These are phyloP conservation scores for Cliona cf. orientalis DNA, from an alignment of 37 sponge, comb jelly and placozoan species.

Conservation along the genomic window DNA sequence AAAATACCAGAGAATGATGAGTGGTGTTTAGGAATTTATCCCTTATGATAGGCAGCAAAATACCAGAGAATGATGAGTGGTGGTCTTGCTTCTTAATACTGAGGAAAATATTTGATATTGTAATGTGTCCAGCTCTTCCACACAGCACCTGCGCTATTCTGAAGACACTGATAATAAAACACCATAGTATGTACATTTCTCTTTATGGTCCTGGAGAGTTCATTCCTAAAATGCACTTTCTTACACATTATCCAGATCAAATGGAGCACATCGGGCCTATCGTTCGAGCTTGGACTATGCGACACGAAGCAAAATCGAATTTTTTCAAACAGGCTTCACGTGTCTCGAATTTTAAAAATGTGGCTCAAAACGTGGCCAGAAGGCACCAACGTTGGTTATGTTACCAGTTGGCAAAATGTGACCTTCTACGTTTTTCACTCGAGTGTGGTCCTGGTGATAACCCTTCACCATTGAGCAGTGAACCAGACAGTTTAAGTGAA, in stretches of 20 bases:
- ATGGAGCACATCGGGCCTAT: slow-evolving; percentile 20
- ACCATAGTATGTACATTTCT: slow-evolving; percentile 9
- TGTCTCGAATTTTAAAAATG: slow-evolving; percentile 39
- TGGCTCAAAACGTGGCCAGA: slow-evolving; percentile 22
- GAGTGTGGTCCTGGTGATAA: slow-evolving; percentile 25
- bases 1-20: no score
- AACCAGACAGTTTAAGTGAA: not conserved
- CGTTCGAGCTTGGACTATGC: slow-evolving; percentile 51
- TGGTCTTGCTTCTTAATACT: slow-evolving; percentile 42
- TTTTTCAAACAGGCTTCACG: slow-evolving; percentile 38
- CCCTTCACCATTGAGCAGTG: not conserved
- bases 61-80: slow-evolving; percentile 26
- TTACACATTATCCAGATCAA: slow-evolving; percentile 41
- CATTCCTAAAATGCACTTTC: slow-evolving; percentile 46
- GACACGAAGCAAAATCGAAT: slow-evolving; percentile 48
- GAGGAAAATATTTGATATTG: slow-evolving; percentile 21
- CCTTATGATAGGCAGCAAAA: slow-evolving; percentile 32
- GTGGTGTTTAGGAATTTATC: slow-evolving; percentile 24
- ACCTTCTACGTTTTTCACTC: not conserved
- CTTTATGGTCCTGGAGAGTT: slow-evolving; percentile 5
- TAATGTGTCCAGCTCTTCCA: slow-evolving; percentile 10
- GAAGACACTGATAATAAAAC: slow-evolving; percentile 21
- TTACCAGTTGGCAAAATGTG: slow-evolving; percentile 9
- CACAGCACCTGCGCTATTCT: not conserved
- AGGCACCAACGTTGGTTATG: slow-evolving; percentile 28